phyloP scores from a whole-genome alignment of 2,113 vertebrate genomes.

The Apteryx owenii region DNA sequence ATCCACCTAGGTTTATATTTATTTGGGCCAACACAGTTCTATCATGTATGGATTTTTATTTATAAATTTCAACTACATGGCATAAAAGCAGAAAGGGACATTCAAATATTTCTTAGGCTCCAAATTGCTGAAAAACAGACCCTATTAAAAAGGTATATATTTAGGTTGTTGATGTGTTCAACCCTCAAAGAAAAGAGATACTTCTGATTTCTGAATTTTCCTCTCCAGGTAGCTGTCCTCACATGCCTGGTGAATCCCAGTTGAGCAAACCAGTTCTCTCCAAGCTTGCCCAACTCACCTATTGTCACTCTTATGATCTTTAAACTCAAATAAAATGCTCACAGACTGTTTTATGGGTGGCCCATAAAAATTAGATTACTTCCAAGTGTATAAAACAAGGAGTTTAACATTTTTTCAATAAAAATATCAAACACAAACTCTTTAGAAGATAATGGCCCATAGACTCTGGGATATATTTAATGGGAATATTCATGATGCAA shows the following conservation, averaged over 20 bases:
- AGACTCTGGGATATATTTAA: not conserved
- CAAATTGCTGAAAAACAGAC: not conserved
- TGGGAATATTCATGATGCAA: not conserved
- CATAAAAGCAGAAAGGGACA: rapidly evolving
- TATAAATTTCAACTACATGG: not conserved
- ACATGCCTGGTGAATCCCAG: not conserved
- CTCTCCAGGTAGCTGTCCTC: not conserved
- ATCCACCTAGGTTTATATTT: not conserved
- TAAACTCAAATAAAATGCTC: constrained; percentile 17
- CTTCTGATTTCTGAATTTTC: not conserved
- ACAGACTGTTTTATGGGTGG: not conserved
- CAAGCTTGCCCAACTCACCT: not conserved
- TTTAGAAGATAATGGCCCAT: not conserved
- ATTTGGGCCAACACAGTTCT: not conserved
- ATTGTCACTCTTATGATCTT: not conserved
- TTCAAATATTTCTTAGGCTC: not conserved
- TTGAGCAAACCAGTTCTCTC: not conserved
- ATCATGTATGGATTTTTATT: not conserved
- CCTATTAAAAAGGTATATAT: not conserved
- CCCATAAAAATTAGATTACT: not conserved
- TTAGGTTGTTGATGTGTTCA: not conserved
- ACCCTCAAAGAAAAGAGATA: not conserved
- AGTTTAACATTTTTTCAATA: not conserved
- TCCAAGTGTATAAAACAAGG: not conserved
- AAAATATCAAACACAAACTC: not conserved